These are phyloP conservation scores for Cheirogaleus medius DNA, from an alignment of 2,113 vertebrate genomes.

Conservation along the genomic window DNA sequence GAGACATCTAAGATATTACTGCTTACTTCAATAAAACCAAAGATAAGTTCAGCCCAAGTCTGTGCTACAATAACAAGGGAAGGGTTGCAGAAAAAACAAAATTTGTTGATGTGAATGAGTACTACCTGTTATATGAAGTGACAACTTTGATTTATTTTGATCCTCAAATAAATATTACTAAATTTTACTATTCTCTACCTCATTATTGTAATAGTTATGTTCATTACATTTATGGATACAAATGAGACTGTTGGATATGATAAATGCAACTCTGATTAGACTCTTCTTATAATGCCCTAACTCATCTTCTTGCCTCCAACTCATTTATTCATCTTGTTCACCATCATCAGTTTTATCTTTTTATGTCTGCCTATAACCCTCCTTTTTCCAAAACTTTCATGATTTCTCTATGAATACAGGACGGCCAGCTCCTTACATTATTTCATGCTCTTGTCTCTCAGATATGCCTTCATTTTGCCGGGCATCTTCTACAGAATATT, in stretches of 20 bases:
- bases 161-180: not conserved
- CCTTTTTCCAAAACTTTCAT: not conserved
- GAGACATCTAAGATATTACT: not conserved
- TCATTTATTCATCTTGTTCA: not conserved
- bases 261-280: not conserved
- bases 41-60: not conserved
- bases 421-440: not conserved
- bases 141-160: slow-evolving; percentile 19
- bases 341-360: not conserved
- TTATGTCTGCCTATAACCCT: not conserved
- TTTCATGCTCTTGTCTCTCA: not conserved
- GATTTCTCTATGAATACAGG: not conserved
- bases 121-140: not conserved
- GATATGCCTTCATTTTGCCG: not conserved
- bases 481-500: not conserved
- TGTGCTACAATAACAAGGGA: not conserved
- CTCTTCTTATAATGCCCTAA: not conserved
- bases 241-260: not conserved
- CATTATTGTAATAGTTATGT: not conserved
- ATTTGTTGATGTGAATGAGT: not conserved
- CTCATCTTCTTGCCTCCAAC: not conserved
- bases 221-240: not conserved
- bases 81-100: not conserved
- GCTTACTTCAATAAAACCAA: not conserved
- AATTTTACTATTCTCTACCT: not conserved